A percentile compares a stretch with the other conserved stretches of the same genome.
Evolutionary conservation across 1,140 invertebrate genomes (phyloP).

Genomic region (Drosophila bocqueti): DNA sequence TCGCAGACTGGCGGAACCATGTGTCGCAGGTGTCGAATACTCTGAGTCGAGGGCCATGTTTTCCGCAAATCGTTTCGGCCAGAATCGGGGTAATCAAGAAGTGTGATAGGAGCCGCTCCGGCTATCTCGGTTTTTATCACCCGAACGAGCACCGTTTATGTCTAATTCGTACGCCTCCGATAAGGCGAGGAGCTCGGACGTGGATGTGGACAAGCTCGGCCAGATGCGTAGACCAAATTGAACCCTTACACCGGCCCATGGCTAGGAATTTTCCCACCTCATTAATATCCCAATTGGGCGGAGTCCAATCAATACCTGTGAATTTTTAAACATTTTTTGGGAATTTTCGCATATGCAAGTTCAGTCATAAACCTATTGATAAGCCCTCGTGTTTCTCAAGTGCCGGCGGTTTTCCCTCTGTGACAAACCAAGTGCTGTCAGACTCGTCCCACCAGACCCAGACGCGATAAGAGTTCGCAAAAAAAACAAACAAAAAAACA

Average conservation of each 20-base stretch:
- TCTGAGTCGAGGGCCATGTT: slow-evolving; percentile 46
- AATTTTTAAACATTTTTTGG: slow-evolving; percentile 54
- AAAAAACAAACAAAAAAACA: not conserved
- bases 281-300: slow-evolving; percentile 24
- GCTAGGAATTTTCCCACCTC: slow-evolving; percentile 38
- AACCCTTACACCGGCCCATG: not conserved
- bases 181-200: slow-evolving; percentile 25
- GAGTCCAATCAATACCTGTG: slow-evolving; percentile 23
- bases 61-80: slow-evolving; percentile 51
- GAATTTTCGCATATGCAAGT: slow-evolving; percentile 58
- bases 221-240: slow-evolving; percentile 23
- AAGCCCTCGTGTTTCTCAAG: slow-evolving; percentile 18
- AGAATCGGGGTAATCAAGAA: slow-evolving; percentile 34
- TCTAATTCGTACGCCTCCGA: slow-evolving; percentile 24
- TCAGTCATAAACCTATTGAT: slow-evolving; percentile 32
- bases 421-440: slow-evolving; percentile 15
- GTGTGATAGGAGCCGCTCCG: slow-evolving; percentile 31
- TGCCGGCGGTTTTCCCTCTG: slow-evolving; percentile 15
- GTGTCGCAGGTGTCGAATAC: slow-evolving; percentile 18
- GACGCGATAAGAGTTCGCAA: slow-evolving; percentile 10
- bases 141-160: slow-evolving; percentile 40
- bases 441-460: slow-evolving; percentile 2
- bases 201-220: slow-evolving; percentile 30
- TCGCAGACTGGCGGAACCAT: slow-evolving; percentile 55
- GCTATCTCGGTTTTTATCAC: slow-evolving; percentile 65